Evolutionary conservation across 2,888 invertebrate species (phyloP).

Genomic region (Drosophila meridiana): DNA sequence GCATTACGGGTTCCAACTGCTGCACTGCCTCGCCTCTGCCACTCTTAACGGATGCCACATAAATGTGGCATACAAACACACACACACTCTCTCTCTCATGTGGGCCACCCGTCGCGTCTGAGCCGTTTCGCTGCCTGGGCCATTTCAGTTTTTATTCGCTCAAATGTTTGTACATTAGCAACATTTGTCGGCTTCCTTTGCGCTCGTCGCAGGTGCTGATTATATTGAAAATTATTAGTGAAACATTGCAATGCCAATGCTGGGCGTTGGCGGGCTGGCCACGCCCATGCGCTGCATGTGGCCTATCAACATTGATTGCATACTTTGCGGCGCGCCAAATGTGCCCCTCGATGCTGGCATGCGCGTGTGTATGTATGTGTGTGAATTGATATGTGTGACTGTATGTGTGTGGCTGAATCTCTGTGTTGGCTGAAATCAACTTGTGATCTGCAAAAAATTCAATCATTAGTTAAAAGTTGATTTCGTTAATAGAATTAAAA

Average conservation of each 20-base stretch:
- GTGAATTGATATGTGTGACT: not conserved
- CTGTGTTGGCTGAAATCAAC: not conserved
- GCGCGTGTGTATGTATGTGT: conserved; percentile 12
- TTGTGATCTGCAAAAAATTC: not conserved
- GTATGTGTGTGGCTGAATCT: conserved; percentile 2
- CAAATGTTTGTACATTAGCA: conserved; percentile 79
- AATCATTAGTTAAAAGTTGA: not conserved
- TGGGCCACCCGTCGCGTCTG: conserved; percentile 14
- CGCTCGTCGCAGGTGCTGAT: conserved; percentile 74
- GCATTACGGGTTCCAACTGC: conserved; percentile 56
- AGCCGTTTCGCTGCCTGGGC: conserved; percentile 33
- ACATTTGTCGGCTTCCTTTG: conserved; percentile 58
- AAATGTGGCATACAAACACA: conserved; percentile 28
- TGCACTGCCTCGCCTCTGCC: conserved; percentile 18
- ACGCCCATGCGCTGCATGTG: conserved; percentile 61
- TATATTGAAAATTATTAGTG: conserved; percentile 78
- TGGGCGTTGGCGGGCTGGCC: not conserved
- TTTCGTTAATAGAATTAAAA: not conserved
- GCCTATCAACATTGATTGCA: conserved; percentile 75
- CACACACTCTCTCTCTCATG: not conserved
- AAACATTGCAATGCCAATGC: conserved; percentile 64
- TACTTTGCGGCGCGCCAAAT: conserved; percentile 72
- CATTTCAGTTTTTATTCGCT: conserved; percentile 64
- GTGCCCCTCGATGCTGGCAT: conserved; percentile 34
- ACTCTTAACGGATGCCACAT: conserved; percentile 30